Evolutionary conservation across 2,888 invertebrate genomes (phyloP), one percentile per base, ranked within the genome.

Genomic region (Dicyrtoma fusca): DNA sequence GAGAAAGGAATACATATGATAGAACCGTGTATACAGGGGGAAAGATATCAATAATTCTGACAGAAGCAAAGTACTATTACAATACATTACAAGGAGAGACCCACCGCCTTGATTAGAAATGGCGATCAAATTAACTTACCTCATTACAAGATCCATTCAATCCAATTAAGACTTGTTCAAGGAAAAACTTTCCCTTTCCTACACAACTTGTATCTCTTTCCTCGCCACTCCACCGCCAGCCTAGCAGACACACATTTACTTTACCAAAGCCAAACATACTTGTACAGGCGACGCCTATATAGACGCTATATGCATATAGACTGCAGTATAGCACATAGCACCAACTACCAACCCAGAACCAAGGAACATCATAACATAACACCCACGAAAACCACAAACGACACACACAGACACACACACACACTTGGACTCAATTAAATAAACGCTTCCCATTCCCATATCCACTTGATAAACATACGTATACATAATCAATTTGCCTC

Each of bases 141-240:
- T 63, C 69, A 73, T 69, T 73, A 64, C 69, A 69, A 69, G 73
- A 73, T 73, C 73, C 73, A 73, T 73, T 73, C 64, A 69, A 69
- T 73, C 69, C 73, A 73, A 73, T 73, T 73, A 73, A 61, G 66
- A 55, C 42, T 66, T 42, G 55, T 66, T 57, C 68, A 26, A 44
- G 26, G 26, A 68, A 68, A 68, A 57, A 53, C 66, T 53, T 66
- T 66, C 66, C 34, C 53, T 53, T 17, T 44, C 45, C 34, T 5
- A 34, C 3, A 34, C 34, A 34, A 34, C 34, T 34, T 34, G 34
- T 34, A 34, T 44, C 61, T 19, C 61, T 44, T 59, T 26, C 25
- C 59, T 2, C 23, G 1, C 53, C 59, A 34, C 34, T 59, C 14
- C 14, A 59, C n/a, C 59, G 59, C 34, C 51, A 26, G 42, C 59